Base-by-base conservation (phyloP, 2,797 vertebrate genomes). In the Silurus lanzhouensis region DNA sequence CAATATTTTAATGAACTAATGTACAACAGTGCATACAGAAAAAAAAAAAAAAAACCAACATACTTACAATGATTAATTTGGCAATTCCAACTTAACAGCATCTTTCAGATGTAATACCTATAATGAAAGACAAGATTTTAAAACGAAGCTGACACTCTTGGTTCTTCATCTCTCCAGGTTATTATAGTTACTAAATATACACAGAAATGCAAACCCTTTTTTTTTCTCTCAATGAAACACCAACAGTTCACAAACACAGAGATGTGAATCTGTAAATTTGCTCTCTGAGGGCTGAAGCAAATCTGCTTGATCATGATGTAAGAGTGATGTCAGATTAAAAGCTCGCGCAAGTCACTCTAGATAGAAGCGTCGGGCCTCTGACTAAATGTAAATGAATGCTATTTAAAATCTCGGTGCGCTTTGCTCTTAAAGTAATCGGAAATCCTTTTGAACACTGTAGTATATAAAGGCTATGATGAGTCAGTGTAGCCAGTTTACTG, bases 61-160 rank as follows among this genome's bases (percentile, higher is more conserved):
- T 75, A 95, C 95, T 95, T 93, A 95, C 94, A 93, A 88, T 93
- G 93, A 93, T 91, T 88, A 87, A 90, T 91, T 94, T 94, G 93
- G 92, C 92, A 93, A 94, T 84, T 88, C 92, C 93, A 91, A 93
- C 90, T 94, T 91, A 94, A 94, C 91, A 91, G 92, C 94, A 95
- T 95, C 91, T 93, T 95, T 93, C 88, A 93, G 90, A 93, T 89
- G 90, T 84, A 85, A 93, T 92, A 93, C 91, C 95, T 95, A 90
- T 22, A 93, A 91, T 82, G 77, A 46, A 88, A 80, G 44, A 14
- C 52, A 81, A 10, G 71, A 20, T 61, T 3, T 19, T 20, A 22
- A 27, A 5, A 31, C 17, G 1, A 76, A 19, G 12, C 48, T 9
- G 46, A n/a, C 22, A n/a, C 20, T 46, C 27, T 46, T 52, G 27